Evolutionary conservation across 2,888 invertebrate genomes (phyloP), one percentile per base, ranked within the genome.

Genomic region (Drosophila koepferae): DNA sequence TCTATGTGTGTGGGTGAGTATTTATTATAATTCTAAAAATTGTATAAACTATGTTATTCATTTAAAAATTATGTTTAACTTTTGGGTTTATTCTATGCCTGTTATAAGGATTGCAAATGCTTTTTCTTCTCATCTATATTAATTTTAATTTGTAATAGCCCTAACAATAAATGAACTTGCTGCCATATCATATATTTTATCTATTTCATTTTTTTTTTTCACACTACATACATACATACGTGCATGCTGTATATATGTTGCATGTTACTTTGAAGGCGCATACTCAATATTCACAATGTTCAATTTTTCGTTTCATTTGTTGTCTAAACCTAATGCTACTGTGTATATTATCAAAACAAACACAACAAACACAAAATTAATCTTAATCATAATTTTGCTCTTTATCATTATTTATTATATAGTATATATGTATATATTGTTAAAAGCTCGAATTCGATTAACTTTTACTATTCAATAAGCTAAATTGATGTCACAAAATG

Each of bases 251-350:
- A 55, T 60, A 60, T 72, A 76, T 59, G 48, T 60, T 63, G 54
- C 66, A 61, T 55, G 34, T 74, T 82, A 91, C 87, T 88, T 90
- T 91, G 90, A 92, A 92, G 92, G 92, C 92, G 91, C 92, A 90
- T 92, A 91, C 75, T 80, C 49, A 70, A 90, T 92, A 91, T 91
- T 91, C 91, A 92, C 92, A 91, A 89, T 91, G 72, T 77, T 72
- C 67, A 71, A 72, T 46, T 44, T 51, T 66, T 65, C 53, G 18
- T 60, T 77, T 63, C 74, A 53, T 58, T 46, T 64, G 81, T 70
- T 79, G 68, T 67, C 76, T 81, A 81, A 79, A 46, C 74, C 76
- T 87, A 81, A 63, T 56, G 68, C 74, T 85, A 86, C 75, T 10
- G 75, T 72, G 71, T 67, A 71, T 56, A 59, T 58, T 70, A 79